These are phyloP conservation scores for Elgonia sp. DNA, from an alignment of 2,888 invertebrate genomes.

Conservation along the genomic window DNA sequence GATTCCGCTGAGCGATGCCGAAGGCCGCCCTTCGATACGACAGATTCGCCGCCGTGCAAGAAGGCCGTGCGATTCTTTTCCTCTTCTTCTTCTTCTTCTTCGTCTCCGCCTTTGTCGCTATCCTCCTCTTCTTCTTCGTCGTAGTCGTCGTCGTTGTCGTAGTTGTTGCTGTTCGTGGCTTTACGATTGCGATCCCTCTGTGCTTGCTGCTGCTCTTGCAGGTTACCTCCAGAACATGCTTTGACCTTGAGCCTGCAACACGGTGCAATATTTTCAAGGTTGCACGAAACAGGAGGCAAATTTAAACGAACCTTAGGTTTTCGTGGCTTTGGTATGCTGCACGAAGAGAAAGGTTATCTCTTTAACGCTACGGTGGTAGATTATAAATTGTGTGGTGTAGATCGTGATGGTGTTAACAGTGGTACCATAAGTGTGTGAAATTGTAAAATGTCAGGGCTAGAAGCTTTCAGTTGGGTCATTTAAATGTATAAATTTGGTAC, in stretches of 20 bases:
- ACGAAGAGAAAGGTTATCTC: constrained; percentile 67
- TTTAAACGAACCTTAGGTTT: constrained; percentile 69
- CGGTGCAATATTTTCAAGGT: constrained; percentile 76
- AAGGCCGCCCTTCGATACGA: constrained; percentile 79
- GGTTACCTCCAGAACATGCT: constrained; percentile 71
- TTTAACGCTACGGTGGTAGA: constrained; percentile 60
- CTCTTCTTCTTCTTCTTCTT: constrained; percentile 66
- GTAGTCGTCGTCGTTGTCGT: constrained; percentile 59
- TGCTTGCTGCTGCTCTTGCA: constrained; percentile 64
- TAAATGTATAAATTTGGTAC: neutral
- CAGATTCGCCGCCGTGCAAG: constrained; percentile 76
- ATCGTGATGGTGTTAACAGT: constrained; percentile 65
- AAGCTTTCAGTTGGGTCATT: neutral
- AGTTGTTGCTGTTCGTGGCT: constrained; percentile 69
- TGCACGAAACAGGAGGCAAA: constrained; percentile 73
- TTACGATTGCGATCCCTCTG: constrained; percentile 74
- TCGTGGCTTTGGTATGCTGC: constrained; percentile 68
- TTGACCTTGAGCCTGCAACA: constrained; percentile 76
- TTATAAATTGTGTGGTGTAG: constrained; percentile 65
- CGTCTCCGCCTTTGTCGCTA: constrained; percentile 57
- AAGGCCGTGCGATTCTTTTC: constrained; percentile 71
- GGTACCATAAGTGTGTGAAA: constrained; percentile 60
- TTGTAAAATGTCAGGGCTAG: constrained; percentile 11
- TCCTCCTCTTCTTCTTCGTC: constrained; percentile 54
- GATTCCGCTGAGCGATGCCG: constrained; percentile 80